phyloP scores from a whole-genome alignment of 2,113 vertebrate species.

The Fukomys damarensis region DNA sequence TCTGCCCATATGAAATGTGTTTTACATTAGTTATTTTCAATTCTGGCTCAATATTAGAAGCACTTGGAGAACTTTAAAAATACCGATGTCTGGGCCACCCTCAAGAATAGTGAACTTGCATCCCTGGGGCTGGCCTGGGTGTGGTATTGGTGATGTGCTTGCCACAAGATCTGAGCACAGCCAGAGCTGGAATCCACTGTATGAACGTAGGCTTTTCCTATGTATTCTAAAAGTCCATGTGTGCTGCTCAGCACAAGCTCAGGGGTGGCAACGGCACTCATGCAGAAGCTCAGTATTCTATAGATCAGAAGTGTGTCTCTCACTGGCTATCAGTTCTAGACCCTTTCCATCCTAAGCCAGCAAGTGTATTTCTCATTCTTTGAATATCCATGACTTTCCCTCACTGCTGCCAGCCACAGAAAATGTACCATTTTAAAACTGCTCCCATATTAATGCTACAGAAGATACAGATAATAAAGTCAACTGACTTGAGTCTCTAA shows the following conservation, averaged over 20 bases:
- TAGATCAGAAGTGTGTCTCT: not conserved
- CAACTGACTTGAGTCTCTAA: not conserved
- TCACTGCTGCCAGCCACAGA: not conserved
- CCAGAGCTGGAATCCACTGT: not conserved
- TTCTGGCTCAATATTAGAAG: conserved; percentile 33
- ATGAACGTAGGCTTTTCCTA: not conserved
- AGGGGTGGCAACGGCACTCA: not conserved
- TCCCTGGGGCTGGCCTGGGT: not conserved
- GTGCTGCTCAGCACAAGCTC: not conserved
- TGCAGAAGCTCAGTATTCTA: not conserved
- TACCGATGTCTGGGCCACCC: conserved; percentile 9
- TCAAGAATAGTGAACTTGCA: conserved; percentile 54
- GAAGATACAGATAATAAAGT: not conserved
- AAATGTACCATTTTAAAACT: not conserved
- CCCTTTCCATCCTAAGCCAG: not conserved
- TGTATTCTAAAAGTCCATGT: not conserved
- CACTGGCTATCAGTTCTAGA: not conserved
- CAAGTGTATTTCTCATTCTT: not conserved
- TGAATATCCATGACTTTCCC: not conserved
- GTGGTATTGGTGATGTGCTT: not conserved
- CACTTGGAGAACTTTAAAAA: conserved; percentile 33
- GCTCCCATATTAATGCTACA: not conserved
- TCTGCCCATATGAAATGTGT: not conserved
- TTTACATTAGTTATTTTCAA: conserved; percentile 28
- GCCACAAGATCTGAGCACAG: not conserved